These are phyloP conservation scores for Cantharis flavilabris DNA, from an alignment of 2,888 invertebrate genomes.

Conservation along the genomic window DNA sequence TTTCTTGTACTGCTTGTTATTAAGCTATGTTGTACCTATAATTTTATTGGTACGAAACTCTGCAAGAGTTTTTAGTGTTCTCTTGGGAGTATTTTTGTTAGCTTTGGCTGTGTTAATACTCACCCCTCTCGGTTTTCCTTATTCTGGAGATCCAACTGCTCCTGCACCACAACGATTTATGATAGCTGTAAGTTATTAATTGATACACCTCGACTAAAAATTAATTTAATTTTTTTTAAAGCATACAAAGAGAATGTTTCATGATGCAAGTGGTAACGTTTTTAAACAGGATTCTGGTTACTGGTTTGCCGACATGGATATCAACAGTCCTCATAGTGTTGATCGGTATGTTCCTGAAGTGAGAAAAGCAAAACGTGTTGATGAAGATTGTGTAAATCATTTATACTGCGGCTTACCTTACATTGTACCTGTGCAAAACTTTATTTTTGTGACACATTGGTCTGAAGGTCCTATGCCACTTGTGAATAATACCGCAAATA, in stretches of 20 bases:
- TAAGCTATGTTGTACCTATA: conserved; percentile 57
- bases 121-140: conserved; percentile 76
- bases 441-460: conserved; percentile 69
- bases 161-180: conserved; percentile 77
- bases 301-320: conserved; percentile 78
- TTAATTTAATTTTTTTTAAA: conserved; percentile 44
- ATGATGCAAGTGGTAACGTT: conserved; percentile 58
- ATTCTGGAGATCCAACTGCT: conserved; percentile 64
- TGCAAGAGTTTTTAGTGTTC: conserved; percentile 58
- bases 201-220: not conserved
- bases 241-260: conserved; percentile 68
- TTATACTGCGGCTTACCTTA: conserved; percentile 82
- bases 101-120: conserved; percentile 62
- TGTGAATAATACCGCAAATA: conserved; percentile 57
- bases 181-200: conserved; percentile 64
- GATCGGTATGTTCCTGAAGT: conserved; percentile 62
- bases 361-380: conserved; percentile 54
- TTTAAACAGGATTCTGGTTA: conserved; percentile 61
- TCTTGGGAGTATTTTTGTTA: conserved; percentile 60
- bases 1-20: conserved; percentile 54
- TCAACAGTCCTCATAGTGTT: conserved; percentile 69
- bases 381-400: conserved; percentile 64
- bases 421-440: conserved; percentile 72
- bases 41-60: conserved; percentile 57
- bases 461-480: conserved; percentile 61